Percentiles rank a stretch among this genome's conserved stretches.
Conservation (phyloP, 2,888 invertebrate genomes). For the Desoria tigrina region DNA sequence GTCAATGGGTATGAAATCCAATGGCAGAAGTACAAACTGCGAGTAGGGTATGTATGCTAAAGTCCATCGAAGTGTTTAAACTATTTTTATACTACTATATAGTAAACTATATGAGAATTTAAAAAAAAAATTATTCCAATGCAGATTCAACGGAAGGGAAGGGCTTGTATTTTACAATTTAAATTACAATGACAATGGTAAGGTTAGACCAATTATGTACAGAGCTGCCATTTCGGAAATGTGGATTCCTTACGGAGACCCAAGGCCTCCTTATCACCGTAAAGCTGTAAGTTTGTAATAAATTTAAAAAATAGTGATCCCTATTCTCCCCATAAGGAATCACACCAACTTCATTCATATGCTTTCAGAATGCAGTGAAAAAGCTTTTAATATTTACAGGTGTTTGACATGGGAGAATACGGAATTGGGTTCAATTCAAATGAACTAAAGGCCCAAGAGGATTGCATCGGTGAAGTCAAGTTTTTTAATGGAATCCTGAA, state of each 20-base stretch:
- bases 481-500: conserved; percentile 29
- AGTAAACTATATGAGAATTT: no score
- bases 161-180: no score
- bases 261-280: conserved; percentile 15
- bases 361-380: no score
- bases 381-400: no score
- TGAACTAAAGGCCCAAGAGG: conserved; percentile 11
- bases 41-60: conserved; percentile 13
- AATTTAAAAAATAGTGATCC: background rate
- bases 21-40: conserved; percentile 11
- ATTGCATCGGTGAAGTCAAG: conserved; percentile 29
- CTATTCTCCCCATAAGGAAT: background rate
- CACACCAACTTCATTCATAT: background rate
- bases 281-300: no score
- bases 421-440: conserved; percentile 27
- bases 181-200: conserved; percentile 36
- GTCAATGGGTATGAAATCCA: conserved; percentile 8
- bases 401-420: conserved; percentile 40
- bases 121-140: no score
- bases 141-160: no score
- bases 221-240: conserved; percentile 33
- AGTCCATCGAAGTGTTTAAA: no score
- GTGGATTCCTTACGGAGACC: conserved; percentile 24
- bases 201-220: conserved; percentile 33
- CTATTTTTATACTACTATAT: no score